Conservation (phyloP, 1,140 invertebrate species). For the Meteorus sp. region DNA sequence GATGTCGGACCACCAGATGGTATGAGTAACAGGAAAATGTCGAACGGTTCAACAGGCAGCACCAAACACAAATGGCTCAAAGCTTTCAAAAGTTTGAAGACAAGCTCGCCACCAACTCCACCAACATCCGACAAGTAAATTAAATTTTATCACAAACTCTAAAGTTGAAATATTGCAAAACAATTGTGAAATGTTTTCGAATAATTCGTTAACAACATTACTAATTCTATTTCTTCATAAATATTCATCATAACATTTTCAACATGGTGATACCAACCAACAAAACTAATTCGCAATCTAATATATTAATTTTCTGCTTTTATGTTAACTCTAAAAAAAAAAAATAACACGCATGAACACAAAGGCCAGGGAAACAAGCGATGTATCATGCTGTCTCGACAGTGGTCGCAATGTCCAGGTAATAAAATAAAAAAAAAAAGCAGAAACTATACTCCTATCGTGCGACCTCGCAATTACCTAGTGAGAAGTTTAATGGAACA, state of each 20-base stretch:
- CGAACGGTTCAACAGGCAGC: constrained; percentile 79
- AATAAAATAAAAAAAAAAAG: constrained; percentile 48
- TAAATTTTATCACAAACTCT: too few species aligned
- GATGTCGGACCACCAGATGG: constrained; percentile 65
- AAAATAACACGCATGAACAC: too few species aligned
- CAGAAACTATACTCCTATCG: neutral
- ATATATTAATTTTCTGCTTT: constrained; percentile 47
- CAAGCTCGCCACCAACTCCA: constrained; percentile 64
- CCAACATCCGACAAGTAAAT: constrained; percentile 64
- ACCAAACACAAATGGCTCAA: constrained; percentile 98
- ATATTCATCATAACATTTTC: too few species aligned
- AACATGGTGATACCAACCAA: too few species aligned
- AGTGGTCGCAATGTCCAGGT: constrained; percentile 86
- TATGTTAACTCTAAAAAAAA: too few species aligned
- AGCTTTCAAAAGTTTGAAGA: constrained; percentile 93
- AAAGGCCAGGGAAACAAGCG: constrained; percentile 52
- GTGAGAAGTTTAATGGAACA: neutral
- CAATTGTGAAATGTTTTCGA: too few species aligned
- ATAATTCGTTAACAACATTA: too few species aligned
- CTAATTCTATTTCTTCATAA: too few species aligned
- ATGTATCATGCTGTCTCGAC: constrained; percentile 91
- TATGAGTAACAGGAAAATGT: constrained; percentile 79
- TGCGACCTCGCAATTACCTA: neutral
- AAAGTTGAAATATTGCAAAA: too few species aligned
- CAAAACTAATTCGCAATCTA: constrained; percentile 30